Conservation (phyloP, 2,888 invertebrate genomes). For the Dilophus febrilis region DNA sequence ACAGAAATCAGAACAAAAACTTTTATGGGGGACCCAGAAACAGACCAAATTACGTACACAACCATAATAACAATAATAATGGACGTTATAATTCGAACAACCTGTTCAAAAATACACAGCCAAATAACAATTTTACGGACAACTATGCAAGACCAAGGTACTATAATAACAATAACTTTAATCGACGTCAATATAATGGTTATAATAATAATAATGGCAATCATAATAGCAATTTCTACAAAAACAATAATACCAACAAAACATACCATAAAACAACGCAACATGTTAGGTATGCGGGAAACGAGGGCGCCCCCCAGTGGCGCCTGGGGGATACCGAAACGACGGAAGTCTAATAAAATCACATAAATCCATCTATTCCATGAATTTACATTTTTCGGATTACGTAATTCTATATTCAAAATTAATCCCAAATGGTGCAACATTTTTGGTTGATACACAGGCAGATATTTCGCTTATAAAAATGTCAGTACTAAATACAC, state of each 20-base stretch:
- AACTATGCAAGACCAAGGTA: neutral
- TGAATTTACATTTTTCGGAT: too few species aligned
- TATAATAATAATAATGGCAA: neutral
- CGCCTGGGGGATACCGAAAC: too few species aligned
- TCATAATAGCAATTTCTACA: neutral
- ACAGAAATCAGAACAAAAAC: neutral
- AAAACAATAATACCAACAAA: too few species aligned
- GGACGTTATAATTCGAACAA: neutral
- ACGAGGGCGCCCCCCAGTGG: too few species aligned
- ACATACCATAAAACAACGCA: too few species aligned
- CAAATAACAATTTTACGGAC: neutral
- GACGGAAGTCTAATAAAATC: too few species aligned
- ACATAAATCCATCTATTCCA: too few species aligned
- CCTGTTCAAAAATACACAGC: neutral
- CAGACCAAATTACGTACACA: neutral
- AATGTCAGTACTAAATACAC: too few species aligned
- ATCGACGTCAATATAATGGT: neutral
- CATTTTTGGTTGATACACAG: neutral
- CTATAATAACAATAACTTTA: neutral
- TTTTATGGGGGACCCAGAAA: neutral
- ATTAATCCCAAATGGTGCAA: too few species aligned
- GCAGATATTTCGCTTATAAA: slow-evolving; percentile 1
- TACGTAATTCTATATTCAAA: too few species aligned
- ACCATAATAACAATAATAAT: too few species aligned
- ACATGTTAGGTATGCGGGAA: too few species aligned